Evolutionary conservation across 1,140 invertebrate species (phyloP).

Genomic region (Nylanderia fulva): DNA sequence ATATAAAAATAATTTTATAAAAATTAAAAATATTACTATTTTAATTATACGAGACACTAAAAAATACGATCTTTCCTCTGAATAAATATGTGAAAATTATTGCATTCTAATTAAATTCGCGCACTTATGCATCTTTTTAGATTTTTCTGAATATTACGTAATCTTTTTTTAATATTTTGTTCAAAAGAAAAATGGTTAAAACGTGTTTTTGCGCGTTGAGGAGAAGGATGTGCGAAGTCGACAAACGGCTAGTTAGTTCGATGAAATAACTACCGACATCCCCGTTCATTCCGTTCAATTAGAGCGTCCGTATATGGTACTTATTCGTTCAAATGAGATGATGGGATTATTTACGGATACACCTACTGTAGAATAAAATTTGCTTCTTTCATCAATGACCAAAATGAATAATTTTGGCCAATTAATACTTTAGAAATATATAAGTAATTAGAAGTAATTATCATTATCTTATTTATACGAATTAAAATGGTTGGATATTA

Average conservation of each 20-base stretch:
- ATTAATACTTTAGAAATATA: background rate
- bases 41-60: too few species aligned
- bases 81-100: too few species aligned
- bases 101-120: too few species aligned
- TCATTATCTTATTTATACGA: background rate
- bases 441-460: background rate
- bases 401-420: background rate
- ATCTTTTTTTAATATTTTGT: too few species aligned
- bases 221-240: slow-evolving; percentile 55
- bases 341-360: slow-evolving; percentile 51
- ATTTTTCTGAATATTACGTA: too few species aligned
- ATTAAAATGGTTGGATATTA: too few species aligned
- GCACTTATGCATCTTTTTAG: too few species aligned
- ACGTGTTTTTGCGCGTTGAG: too few species aligned
- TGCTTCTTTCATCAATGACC: slow-evolving; percentile 6
- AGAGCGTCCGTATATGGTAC: slow-evolving; percentile 29
- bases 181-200: too few species aligned
- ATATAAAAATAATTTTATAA: too few species aligned
- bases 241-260: slow-evolving; percentile 57
- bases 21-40: too few species aligned
- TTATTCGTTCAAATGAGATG: slow-evolving; percentile 34
- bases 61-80: too few species aligned
- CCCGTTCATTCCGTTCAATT: slow-evolving; percentile 73
- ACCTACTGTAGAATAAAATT: background rate
- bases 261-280: slow-evolving; percentile 81